These are phyloP conservation scores for Drosophila obscura DNA, from an alignment of 1,140 invertebrate genomes.

Conservation along the genomic window DNA sequence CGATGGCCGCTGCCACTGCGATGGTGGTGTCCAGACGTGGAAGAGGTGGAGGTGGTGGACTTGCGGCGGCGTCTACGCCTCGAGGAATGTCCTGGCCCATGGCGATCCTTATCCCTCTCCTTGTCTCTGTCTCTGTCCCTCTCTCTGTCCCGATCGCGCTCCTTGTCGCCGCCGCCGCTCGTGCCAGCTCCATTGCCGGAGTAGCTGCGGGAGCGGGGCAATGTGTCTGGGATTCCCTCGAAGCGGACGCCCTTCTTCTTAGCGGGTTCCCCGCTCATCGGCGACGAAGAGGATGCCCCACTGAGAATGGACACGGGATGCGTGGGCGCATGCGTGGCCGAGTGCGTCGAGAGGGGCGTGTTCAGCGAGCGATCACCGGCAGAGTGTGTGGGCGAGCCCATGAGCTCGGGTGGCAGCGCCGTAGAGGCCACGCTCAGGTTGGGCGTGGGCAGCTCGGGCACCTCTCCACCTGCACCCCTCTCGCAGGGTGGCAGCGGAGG, in stretches of 20 bases:
- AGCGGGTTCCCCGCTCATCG: slow-evolving; percentile 72
- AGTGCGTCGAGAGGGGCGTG: slow-evolving; percentile 68
- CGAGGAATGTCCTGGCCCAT: slow-evolving; percentile 58
- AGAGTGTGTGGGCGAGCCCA: slow-evolving; percentile 77
- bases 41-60: slow-evolving; percentile 44
- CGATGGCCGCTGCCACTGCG: slow-evolving; percentile 73
- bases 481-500: slow-evolving; percentile 51
- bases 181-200: slow-evolving; percentile 80
- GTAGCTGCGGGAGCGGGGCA: slow-evolving; percentile 79
- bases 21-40: slow-evolving; percentile 49
- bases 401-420: slow-evolving; percentile 73
- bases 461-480: slow-evolving; percentile 30
- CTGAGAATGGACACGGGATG: slow-evolving; percentile 78
- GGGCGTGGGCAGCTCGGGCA: slow-evolving; percentile 77
- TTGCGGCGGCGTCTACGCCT: slow-evolving; percentile 74
- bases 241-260: slow-evolving; percentile 83
- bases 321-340: slow-evolving; percentile 52
- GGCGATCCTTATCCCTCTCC: slow-evolving; percentile 36
- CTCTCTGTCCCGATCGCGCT: slow-evolving; percentile 24
- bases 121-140: slow-evolving; percentile 31
- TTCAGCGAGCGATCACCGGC: slow-evolving; percentile 67
- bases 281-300: slow-evolving; percentile 76
- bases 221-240: slow-evolving; percentile 76
- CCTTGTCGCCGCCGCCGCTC: slow-evolving; percentile 35
- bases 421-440: slow-evolving; percentile 81